Evolutionary conservation across 2,888 invertebrate species (phyloP).

Genomic region (Pherbina coryleti): DNA sequence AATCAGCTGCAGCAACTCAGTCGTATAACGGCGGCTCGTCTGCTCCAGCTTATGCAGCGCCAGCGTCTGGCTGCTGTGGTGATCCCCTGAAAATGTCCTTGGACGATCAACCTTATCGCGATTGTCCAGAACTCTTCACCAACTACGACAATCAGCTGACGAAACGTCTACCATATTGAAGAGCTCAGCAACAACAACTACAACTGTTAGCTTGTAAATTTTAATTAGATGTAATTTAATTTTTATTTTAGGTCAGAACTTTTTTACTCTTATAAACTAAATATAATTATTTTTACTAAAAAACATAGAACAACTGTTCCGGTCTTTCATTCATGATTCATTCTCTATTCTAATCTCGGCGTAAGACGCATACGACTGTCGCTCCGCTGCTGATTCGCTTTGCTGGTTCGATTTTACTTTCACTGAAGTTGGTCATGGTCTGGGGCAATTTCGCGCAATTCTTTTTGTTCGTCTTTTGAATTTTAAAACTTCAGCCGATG

Average conservation of each 20-base stretch:
- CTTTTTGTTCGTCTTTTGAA: neutral
- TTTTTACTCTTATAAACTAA: neutral
- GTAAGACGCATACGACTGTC: neutral
- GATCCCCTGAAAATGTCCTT: conserved; percentile 53
- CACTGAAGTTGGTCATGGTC: conserved; percentile 30
- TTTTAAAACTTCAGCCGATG: no score
- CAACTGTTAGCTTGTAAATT: neutral
- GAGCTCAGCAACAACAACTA: neutral
- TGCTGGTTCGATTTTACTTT: conserved; percentile 21
- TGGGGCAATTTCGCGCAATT: neutral
- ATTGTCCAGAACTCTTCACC: conserved; percentile 58
- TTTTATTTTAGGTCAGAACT: neutral
- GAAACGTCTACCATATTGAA: neutral
- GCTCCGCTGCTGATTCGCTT: neutral
- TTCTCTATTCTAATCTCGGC: neutral
- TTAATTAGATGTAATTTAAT: neutral
- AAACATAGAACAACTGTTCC: neutral
- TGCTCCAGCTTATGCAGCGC: neutral
- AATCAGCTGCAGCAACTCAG: neutral
- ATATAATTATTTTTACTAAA: neutral
- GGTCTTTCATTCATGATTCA: neutral
- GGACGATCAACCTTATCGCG: conserved; percentile 59
- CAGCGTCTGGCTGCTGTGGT: conserved; percentile 41
- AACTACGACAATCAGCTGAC: conserved; percentile 50
- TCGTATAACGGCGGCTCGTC: neutral